Evolutionary conservation across 2,113 vertebrate species (phyloP), one percentile per base, ranked within the genome.

Genomic region (Pithys albifrons): DNA sequence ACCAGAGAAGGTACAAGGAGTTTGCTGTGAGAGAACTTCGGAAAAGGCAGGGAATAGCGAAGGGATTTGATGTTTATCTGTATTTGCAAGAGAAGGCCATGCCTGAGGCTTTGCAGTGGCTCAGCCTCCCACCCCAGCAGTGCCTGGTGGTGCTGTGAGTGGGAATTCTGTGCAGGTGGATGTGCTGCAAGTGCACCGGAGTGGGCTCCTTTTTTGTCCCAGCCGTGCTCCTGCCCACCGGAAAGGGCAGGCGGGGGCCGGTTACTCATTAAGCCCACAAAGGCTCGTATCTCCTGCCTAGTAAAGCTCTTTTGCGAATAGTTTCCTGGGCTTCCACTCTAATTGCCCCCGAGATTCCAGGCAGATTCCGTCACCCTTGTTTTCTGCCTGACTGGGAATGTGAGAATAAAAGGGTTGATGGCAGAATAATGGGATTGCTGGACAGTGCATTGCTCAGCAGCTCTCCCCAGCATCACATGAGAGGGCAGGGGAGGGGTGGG

Each of bases 321-420:
- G 92, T 93, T 95, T 94, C 95, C 95, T 85, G 91, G 65, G 93
- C 72, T 96, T 66, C 88, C 69, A 51, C 89, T 79, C 92, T 97
- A 96, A 96, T 95, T 96, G 95, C 92, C 77, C 24, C 71, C 65
- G 80, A 88, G 91, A 97, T 97, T 92, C 94, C 96, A 88, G 69
- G 70, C 84, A 72, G 80, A 91, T 91, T 95, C 96, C 86, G 91
- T 96, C 96, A 97, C 97, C 93, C 96, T 97, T 96, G 97, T 97
- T 97, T 98, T 97, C 95, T 95, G 96, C 97, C 95, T 97, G 97
- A 97, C 89, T 94, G 93, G 91, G 85, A 97, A 97, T 97, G 95
- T 89, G 97, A 95, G 94, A 96, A 97, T 96, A 97, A 97, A 97
- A 95, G 95, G 58, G 75, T 85, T 93, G 97, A 98, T 98, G 98